Evolutionary conservation across 35 echinoderm and acorn worm genomes (phyloP).

Genomic region (Apostichopus parvimensis): DNA sequence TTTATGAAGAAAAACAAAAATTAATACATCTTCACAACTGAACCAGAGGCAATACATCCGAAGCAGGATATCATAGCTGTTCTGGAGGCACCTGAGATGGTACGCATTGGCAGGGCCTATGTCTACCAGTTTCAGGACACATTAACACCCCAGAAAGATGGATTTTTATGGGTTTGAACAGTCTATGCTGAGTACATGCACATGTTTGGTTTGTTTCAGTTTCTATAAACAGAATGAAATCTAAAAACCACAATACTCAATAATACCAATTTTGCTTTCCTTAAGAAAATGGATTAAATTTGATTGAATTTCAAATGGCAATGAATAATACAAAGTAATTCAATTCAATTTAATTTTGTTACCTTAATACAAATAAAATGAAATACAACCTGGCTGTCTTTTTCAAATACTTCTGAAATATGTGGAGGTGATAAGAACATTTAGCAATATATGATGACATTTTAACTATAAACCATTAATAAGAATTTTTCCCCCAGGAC

Average conservation of each 20-base stretch:
- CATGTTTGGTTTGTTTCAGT: too few species aligned
- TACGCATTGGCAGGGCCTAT: slow-evolving; percentile 18
- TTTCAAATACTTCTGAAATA: neutral
- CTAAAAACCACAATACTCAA: too few species aligned
- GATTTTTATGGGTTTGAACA: slow-evolving; percentile 3
- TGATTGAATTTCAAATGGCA: neutral
- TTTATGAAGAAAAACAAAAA: slow-evolving; percentile 44
- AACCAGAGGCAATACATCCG: slow-evolving; percentile 39
- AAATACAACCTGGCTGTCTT: too few species aligned
- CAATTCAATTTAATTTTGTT: too few species aligned
- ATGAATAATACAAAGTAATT: neutral
- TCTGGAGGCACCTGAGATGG: slow-evolving; percentile 15
- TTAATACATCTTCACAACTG: slow-evolving; percentile 34
- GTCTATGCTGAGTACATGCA: neutral
- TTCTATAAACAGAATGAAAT: too few species aligned
- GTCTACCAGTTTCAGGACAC: slow-evolving; percentile 43
- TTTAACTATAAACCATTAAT: too few species aligned
- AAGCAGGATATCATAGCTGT: slow-evolving; percentile 1
- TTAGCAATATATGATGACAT: too few species aligned
- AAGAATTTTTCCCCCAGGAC: neutral
- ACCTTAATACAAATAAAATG: too few species aligned
- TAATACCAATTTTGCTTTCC: neutral
- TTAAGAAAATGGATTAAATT: neutral
- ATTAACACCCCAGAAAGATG: neutral
- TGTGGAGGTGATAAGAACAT: too few species aligned